Conservation (phyloP, 2,888 invertebrate genomes). For the Drosophila incognita region DNA sequence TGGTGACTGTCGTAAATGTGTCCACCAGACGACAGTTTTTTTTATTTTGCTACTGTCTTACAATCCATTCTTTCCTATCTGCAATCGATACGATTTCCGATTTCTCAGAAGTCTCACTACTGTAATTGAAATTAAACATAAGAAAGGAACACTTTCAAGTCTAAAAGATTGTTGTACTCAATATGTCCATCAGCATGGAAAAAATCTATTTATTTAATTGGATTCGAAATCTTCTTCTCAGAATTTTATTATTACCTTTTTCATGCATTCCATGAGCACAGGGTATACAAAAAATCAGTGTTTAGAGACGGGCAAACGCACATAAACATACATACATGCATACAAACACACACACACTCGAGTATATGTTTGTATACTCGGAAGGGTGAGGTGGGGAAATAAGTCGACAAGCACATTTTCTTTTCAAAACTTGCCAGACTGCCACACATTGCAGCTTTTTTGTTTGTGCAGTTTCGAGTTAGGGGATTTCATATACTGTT, state of each 20-base stretch:
- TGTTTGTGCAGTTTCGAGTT: neutral
- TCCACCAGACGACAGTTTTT: neutral
- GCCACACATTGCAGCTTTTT: constrained; percentile 30
- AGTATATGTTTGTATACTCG: too few species aligned
- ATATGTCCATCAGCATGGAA: neutral
- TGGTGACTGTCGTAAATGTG: neutral
- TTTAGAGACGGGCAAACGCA: neutral
- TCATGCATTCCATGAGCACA: neutral
- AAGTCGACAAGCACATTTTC: constrained; percentile 54
- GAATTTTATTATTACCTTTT: neutral
- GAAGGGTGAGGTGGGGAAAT: neutral
- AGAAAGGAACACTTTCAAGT: neutral
- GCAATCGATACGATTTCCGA: neutral
- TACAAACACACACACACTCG: neutral
- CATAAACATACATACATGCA: neutral
- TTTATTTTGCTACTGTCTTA: too few species aligned
- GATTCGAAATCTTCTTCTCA: neutral
- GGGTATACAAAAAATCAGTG: constrained; percentile 1
- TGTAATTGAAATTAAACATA: neutral
- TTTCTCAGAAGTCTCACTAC: neutral
- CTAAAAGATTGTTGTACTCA: neutral
- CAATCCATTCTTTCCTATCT: neutral
- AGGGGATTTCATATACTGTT: constrained; percentile 5
- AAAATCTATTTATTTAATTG: neutral
- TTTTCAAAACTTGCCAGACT: constrained; percentile 62